Evolutionary conservation across 2,797 vertebrate species (phyloP).

Genomic region (Hoplostethus mediterraneus): DNA sequence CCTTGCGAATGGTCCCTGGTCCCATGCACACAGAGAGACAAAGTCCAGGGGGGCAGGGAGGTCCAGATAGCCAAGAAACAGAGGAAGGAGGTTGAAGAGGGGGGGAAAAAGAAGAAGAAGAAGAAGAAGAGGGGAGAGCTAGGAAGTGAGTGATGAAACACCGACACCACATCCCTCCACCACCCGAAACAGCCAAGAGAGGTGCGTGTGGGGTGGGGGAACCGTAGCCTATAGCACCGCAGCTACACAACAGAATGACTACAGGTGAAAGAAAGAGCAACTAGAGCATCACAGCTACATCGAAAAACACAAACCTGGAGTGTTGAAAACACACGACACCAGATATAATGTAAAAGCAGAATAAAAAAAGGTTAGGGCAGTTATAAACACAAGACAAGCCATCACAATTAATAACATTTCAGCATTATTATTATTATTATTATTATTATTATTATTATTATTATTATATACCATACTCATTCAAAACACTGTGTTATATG

Average conservation of each 20-base stretch:
- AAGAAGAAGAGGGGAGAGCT: constrained; percentile 82
- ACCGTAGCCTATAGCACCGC: constrained; percentile 54
- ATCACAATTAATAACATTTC: constrained; percentile 54
- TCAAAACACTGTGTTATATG: constrained; percentile 26
- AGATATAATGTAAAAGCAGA: constrained; percentile 63
- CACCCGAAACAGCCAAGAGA: constrained; percentile 65
- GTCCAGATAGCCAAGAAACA: constrained; percentile 20
- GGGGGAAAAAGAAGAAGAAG: constrained; percentile 30
- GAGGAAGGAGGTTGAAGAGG: constrained; percentile 20
- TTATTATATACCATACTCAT: constrained; percentile 26
- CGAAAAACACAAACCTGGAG: constrained; percentile 25
- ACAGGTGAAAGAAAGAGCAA: constrained; percentile 49
- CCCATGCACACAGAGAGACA: constrained; percentile 82
- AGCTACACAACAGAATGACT: constrained; percentile 44
- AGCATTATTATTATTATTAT: constrained; percentile 45
- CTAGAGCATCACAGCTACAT: constrained; percentile 40
- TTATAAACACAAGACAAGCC: constrained; percentile 60
- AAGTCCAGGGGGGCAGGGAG: constrained; percentile 57
- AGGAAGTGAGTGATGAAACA: constrained; percentile 86
- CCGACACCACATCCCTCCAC: constrained; percentile 83
- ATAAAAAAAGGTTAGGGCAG: constrained; percentile 78
- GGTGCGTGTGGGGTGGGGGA: constrained; percentile 11
- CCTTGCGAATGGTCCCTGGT: constrained; percentile 99
- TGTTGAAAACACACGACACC: constrained; percentile 31
- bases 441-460: constrained; percentile 51